Conservation (phyloP, 2,888 invertebrate genomes). For the Papilio elwesi region DNA sequence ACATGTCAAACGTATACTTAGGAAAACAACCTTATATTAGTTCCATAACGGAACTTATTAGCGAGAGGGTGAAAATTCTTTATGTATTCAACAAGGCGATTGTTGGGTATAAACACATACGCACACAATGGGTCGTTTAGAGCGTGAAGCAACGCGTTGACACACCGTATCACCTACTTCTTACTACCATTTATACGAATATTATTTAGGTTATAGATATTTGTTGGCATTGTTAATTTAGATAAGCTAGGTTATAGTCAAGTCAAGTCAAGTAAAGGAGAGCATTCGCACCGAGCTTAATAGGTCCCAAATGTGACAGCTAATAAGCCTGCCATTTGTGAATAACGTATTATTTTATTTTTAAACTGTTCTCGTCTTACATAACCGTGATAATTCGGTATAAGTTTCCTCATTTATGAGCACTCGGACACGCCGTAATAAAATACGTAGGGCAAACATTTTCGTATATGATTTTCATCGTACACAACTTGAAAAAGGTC, state of each 20-base stretch:
- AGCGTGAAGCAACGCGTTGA: conserved; percentile 6
- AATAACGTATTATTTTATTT: too few relatives aligned
- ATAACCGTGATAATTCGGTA: too few relatives aligned
- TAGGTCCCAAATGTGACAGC: too few relatives aligned
- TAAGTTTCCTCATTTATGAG: too few relatives aligned
- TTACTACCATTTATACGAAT: conserved; percentile 6
- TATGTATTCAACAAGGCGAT: conserved; percentile 21
- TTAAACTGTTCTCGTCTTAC: too few relatives aligned
- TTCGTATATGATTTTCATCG: too few relatives aligned
- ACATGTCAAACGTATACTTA: conserved; percentile 8
- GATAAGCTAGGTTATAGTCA: not conserved
- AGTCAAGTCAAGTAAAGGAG: too few relatives aligned
- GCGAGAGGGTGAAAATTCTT: conserved; percentile 40
- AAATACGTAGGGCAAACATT: too few relatives aligned
- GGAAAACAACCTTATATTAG: conserved; percentile 24
- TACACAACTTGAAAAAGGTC: too few relatives aligned
- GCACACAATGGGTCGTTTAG: conserved; percentile 28
- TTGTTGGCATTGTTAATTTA: not conserved
- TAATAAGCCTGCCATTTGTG: too few relatives aligned
- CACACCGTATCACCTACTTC: conserved; percentile 8
- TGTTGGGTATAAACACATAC: conserved; percentile 33
- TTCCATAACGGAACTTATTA: conserved; percentile 40
- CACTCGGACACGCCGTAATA: too few relatives aligned
- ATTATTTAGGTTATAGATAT: conserved; percentile 9
- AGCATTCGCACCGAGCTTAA: too few relatives aligned